Evolutionary conservation across 2,797 vertebrate genomes (phyloP).

Genomic region (Anguilla megastoma): DNA sequence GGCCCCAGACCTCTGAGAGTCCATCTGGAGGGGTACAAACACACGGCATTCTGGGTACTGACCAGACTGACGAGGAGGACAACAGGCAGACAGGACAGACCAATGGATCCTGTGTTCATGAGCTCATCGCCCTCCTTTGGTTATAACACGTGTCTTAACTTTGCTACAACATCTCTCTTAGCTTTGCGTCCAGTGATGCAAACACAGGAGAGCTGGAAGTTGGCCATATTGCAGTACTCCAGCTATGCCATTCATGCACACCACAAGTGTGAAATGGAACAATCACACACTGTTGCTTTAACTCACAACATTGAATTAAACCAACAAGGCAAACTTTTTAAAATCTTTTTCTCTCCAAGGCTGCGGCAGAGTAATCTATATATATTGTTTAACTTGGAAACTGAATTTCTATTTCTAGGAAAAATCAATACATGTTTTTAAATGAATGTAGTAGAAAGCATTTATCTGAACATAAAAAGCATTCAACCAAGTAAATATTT

Average conservation of each 20-base stretch:
- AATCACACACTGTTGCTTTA: not conserved
- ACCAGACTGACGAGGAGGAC: not conserved
- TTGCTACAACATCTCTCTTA: not conserved
- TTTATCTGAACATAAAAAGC: not conserved
- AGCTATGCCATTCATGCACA: not conserved
- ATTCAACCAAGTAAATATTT: not conserved
- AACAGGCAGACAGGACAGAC: not conserved
- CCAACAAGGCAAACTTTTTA: not conserved
- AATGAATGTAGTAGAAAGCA: not conserved
- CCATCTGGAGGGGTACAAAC: constrained; percentile 68
- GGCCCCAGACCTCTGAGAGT: constrained; percentile 81
- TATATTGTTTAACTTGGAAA: not conserved
- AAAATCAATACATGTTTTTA: not conserved
- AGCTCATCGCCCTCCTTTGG: not conserved
- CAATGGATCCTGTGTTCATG: not conserved
- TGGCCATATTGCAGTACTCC: not conserved
- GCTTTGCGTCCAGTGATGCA: not conserved
- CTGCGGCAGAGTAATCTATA: no score
- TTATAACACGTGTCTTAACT: not conserved
- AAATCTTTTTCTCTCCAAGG: not conserved
- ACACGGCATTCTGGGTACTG: constrained; percentile 32
- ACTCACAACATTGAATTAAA: not conserved
- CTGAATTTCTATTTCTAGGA: not conserved
- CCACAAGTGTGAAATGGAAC: not conserved
- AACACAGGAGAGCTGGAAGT: not conserved